These are phyloP conservation scores for Azemiops feae DNA, from an alignment of 2,113 vertebrate species.

Conservation along the genomic window DNA sequence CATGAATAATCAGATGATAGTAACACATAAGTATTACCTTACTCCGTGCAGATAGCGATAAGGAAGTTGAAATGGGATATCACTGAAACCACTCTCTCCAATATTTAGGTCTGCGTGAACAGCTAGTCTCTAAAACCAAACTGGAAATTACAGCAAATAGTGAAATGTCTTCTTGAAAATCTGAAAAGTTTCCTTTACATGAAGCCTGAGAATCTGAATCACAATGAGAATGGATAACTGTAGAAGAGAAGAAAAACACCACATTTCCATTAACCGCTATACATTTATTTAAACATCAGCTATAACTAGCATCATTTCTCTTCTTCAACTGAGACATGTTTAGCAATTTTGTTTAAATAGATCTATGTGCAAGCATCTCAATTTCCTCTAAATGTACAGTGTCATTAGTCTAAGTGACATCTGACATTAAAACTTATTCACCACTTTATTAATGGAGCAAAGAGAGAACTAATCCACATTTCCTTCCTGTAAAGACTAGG, in stretches of 20 bases:
- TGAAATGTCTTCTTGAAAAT: not conserved
- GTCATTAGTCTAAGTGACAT: not conserved
- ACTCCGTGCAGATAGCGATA: not conserved
- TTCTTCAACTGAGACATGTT: not conserved
- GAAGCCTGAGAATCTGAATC: not conserved
- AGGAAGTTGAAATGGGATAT: not conserved
- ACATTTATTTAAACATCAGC: not conserved
- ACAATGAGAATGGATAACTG: not conserved
- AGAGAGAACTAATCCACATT: not conserved
- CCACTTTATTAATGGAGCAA: not conserved
- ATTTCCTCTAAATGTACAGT: not conserved
- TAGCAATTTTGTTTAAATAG: not conserved
- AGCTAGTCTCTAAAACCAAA: not conserved
- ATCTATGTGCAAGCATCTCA: not conserved
- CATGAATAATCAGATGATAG: not conserved
- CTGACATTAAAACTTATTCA: not conserved
- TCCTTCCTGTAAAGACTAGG: not conserved
- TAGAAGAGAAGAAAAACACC: not conserved
- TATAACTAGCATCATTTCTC: not conserved
- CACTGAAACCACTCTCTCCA: not conserved
- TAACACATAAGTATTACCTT: not conserved
- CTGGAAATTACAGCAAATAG: not conserved
- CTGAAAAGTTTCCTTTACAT: not conserved
- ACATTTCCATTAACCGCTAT: not conserved
- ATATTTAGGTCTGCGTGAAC: not conserved